These are phyloP conservation scores for Aulostomus chinensis DNA, from an alignment of 2,797 vertebrate genomes.

Conservation along the genomic window DNA sequence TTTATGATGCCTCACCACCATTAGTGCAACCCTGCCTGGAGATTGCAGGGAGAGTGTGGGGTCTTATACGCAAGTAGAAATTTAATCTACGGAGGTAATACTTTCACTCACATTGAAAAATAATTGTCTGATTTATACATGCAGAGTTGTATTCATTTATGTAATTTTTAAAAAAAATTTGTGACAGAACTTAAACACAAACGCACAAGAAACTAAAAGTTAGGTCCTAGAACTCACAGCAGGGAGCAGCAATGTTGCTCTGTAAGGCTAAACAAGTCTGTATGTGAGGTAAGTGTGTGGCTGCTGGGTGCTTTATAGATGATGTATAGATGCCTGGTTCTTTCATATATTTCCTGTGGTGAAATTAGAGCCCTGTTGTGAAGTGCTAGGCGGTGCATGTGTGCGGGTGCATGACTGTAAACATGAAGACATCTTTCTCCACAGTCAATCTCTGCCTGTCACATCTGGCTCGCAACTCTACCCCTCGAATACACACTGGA, in stretches of 20 bases:
- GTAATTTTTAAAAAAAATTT: no score
- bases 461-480: slow-evolving; percentile 86
- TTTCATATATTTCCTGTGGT: slow-evolving; percentile 82
- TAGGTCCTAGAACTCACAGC: no score
- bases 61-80: slow-evolving; percentile 16
- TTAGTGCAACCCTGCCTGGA: slow-evolving; percentile 46
- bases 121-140: no score
- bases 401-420: slow-evolving; percentile 56
- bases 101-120: not conserved
- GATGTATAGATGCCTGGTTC: slow-evolving; percentile 79
- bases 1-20: slow-evolving; percentile 58
- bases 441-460: slow-evolving; percentile 83
- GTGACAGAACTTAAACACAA: no score
- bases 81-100: slow-evolving; percentile 7
- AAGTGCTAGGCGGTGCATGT: slow-evolving; percentile 55
- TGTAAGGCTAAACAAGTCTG: not conserved
- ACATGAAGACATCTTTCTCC: slow-evolving; percentile 76
- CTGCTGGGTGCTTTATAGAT: slow-evolving; percentile 71
- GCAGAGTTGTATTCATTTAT: no score
- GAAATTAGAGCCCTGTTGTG: slow-evolving; percentile 78
- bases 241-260: no score
- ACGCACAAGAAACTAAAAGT: no score
- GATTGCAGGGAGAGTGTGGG: slow-evolving; percentile 15
- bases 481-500: slow-evolving; percentile 80
- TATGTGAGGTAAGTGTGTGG: slow-evolving; percentile 57